Evolutionary conservation across 2,113 vertebrate species (phyloP).

Genomic region (Hippocampus abdominalis): DNA sequence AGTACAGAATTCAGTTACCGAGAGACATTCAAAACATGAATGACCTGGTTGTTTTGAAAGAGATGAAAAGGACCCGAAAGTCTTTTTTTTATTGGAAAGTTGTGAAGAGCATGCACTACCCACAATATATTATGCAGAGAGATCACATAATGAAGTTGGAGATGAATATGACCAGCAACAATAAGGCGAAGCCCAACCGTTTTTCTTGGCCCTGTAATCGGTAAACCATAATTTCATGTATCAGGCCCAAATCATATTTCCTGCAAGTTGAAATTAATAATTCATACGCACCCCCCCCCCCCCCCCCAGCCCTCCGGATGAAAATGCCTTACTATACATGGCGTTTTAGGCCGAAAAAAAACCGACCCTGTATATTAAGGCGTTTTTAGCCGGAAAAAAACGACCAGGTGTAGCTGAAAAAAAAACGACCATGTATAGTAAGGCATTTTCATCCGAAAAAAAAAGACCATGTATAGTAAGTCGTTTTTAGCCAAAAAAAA

Average conservation of each 20-base stretch:
- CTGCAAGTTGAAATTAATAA: constrained; percentile 35
- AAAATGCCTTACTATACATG: too few species aligned
- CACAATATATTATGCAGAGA: constrained; percentile 60
- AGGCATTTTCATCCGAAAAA: too few species aligned
- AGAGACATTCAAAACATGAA: neutral
- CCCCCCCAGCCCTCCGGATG: too few species aligned
- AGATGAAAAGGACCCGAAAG: constrained; percentile 15
- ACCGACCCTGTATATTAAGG: too few species aligned
- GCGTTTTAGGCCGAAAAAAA: too few species aligned
- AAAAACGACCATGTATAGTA: too few species aligned
- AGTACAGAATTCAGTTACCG: too few species aligned
- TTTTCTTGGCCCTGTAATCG: constrained; percentile 16
- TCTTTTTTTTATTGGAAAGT: constrained; percentile 56
- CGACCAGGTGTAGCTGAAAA: too few species aligned
- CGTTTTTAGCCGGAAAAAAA: too few species aligned
- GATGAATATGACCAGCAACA: constrained; percentile 41
- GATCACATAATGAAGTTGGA: constrained; percentile 49
- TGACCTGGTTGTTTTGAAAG: constrained; percentile 16
- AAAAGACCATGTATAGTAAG: too few species aligned
- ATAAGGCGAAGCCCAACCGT: constrained; percentile 26
- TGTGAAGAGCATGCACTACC: constrained; percentile 41
- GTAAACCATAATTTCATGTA: constrained; percentile 46
- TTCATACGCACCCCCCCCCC: too few species aligned
- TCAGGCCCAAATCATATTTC: constrained; percentile 52
- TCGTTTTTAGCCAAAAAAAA: too few species aligned